A percentile compares a stretch with the other conserved stretches of the same genome.
phyloP scores from a whole-genome alignment of 1,140 invertebrate species.

The Rhizoglyphus robini region DNA sequence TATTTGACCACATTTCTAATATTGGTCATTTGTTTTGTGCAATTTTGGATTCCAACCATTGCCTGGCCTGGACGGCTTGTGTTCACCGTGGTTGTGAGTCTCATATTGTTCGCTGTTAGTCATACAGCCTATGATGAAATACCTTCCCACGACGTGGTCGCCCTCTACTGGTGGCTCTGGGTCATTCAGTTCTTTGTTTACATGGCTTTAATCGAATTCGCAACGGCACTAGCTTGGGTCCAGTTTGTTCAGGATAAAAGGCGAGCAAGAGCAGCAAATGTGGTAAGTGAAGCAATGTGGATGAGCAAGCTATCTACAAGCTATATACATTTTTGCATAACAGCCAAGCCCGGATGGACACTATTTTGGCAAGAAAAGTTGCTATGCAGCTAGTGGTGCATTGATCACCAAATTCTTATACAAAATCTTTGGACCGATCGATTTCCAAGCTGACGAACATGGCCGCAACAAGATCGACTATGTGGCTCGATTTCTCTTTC shows the following conservation, averaged over 20 bases:
- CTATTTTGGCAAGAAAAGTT: background rate
- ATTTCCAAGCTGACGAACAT: background rate
- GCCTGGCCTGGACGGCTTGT: conserved; percentile 25
- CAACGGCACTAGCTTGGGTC: conserved; percentile 9
- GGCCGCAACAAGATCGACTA: conserved; percentile 21
- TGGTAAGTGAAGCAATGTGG: no score
- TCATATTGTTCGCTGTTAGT: background rate
- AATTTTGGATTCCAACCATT: conserved; percentile 25
- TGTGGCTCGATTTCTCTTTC: conserved; percentile 11
- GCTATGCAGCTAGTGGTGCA: background rate
- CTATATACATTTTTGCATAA: no score
- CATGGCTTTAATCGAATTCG: conserved; percentile 15
- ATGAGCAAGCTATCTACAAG: no score
- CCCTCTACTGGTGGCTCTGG: conserved; percentile 21
- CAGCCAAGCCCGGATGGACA: background rate
- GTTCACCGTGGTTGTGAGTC: background rate
- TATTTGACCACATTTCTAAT: conserved; percentile 25
- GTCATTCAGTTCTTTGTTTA: conserved; percentile 17
- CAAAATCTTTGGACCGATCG: conserved; percentile 13
- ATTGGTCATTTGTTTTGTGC: conserved; percentile 24
- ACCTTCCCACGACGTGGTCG: conserved; percentile 10
- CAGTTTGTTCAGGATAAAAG: conserved; percentile 18
- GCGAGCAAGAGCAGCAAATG: background rate
- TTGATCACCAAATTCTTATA: background rate
- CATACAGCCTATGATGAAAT: background rate